phyloP scores from a whole-genome alignment of 2,888 invertebrate species.

The Galerucella pusilla region DNA sequence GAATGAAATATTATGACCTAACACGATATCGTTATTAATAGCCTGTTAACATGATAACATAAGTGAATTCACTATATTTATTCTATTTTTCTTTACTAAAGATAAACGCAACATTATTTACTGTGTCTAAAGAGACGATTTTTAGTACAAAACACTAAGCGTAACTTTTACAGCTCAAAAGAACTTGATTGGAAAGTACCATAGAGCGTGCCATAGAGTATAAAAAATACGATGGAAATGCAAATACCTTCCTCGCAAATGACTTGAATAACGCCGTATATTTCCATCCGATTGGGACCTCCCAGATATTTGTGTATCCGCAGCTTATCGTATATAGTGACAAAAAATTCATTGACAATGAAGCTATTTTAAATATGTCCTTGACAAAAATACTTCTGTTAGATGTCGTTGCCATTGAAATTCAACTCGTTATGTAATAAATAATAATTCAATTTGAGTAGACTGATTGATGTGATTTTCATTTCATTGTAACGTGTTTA shows the following conservation, averaged over 20 bases:
- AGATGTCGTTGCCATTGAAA: slow-evolving; percentile 11
- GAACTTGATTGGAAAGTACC: no score
- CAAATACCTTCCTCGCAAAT: no score
- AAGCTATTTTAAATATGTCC: slow-evolving; percentile 9
- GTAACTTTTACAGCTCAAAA: no score
- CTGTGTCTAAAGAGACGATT: no score
- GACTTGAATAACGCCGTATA: no score
- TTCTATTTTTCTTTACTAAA: slow-evolving; percentile 6
- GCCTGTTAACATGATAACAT: slow-evolving; percentile 23
- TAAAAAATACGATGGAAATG: no score
- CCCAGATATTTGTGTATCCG: not conserved
- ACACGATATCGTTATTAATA: slow-evolving; percentile 29
- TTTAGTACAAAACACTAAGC: no score
- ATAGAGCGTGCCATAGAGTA: no score
- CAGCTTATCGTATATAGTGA: no score
- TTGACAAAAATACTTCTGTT: slow-evolving; percentile 4
- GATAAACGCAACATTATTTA: not conserved
- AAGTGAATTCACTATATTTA: slow-evolving; percentile 19
- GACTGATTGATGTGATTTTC: slow-evolving; percentile 16
- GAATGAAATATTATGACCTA: slow-evolving; percentile 30
- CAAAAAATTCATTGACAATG: not conserved
- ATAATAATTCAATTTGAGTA: slow-evolving; percentile 7
- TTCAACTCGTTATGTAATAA: slow-evolving; percentile 15
- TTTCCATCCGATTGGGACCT: not conserved
- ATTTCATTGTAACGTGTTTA: slow-evolving; percentile 18